phyloP scores from a whole-genome alignment of 2,113 vertebrate species.

The Tyrannus savana region DNA sequence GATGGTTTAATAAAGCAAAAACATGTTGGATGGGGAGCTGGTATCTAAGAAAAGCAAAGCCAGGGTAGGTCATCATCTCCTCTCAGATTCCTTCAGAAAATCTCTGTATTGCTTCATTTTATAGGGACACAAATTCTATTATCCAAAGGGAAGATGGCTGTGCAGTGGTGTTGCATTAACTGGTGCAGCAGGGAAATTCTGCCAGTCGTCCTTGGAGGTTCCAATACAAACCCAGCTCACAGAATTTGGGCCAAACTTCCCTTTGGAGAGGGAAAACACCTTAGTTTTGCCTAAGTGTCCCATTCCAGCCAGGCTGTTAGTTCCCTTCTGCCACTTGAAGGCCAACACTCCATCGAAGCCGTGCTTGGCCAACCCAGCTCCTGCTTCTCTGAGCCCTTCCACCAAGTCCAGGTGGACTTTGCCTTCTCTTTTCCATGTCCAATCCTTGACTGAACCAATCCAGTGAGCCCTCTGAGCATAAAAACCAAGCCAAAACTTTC shows the following conservation, averaged over 20 bases:
- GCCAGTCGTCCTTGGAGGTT: background rate
- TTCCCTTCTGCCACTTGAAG: background rate
- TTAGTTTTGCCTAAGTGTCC: background rate
- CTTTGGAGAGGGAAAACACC: fast-evolving
- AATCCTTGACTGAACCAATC: background rate
- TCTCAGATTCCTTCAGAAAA: background rate
- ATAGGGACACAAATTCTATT: background rate
- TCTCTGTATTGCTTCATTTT: background rate
- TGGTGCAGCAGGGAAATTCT: background rate
- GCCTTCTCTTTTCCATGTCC: background rate
- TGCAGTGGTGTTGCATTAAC: background rate
- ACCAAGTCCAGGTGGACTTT: background rate
- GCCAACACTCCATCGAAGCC: fast-evolving
- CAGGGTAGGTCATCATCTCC: background rate
- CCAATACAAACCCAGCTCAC: background rate
- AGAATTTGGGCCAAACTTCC: background rate
- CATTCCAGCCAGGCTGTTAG: background rate
- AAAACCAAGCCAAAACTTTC: background rate
- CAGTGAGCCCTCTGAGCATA: background rate
- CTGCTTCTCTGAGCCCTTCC: background rate
- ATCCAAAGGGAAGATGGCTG: background rate
- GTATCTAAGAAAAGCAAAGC: background rate
- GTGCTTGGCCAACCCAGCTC: background rate
- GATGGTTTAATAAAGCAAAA: slow-evolving; percentile 29
- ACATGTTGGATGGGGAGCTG: background rate